These are phyloP conservation scores for Diplazon laetatorius DNA, from an alignment of 2,888 invertebrate species.

Conservation along the genomic window DNA sequence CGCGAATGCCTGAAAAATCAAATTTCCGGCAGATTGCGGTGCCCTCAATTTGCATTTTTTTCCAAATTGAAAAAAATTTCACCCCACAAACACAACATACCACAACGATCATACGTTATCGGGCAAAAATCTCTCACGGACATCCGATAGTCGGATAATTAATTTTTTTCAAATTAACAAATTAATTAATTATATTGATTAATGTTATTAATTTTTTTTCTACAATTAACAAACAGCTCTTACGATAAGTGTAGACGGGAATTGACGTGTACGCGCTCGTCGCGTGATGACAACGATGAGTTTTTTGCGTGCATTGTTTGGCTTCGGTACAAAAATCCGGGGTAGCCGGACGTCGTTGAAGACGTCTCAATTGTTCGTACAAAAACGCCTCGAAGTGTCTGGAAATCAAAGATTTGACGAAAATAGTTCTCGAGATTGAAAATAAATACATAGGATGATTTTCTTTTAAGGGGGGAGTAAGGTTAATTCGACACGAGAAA, in stretches of 20 bases:
- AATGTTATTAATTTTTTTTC: neutral
- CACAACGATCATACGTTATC: neutral
- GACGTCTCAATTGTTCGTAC: slow-evolving; percentile 91
- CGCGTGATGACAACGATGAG: slow-evolving; percentile 95
- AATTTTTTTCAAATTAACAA: too few relatives aligned
- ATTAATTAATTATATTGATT: too few relatives aligned
- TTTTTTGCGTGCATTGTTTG: slow-evolving; percentile 92
- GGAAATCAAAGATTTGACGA: too few relatives aligned
- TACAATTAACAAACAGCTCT: slow-evolving; percentile 59
- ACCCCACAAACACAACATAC: neutral
- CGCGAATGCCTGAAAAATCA: slow-evolving; percentile 53
- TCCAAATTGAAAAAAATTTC: too few relatives aligned
- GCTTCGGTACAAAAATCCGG: slow-evolving; percentile 87
- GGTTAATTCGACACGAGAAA: too few relatives aligned
- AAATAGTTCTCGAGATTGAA: too few relatives aligned
- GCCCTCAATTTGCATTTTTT: too few relatives aligned
- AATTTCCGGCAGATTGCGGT: slow-evolving; percentile 41
- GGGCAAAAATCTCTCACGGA: slow-evolving; percentile 42
- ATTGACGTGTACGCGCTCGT: slow-evolving; percentile 95
- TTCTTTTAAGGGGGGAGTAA: too few relatives aligned
- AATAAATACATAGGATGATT: too few relatives aligned
- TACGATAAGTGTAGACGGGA: slow-evolving; percentile 84
- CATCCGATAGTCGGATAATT: slow-evolving; percentile 10
- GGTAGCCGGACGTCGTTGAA: slow-evolving; percentile 86
- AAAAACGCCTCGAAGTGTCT: slow-evolving; percentile 91